phyloP scores from a whole-genome alignment of 1,140 invertebrate species.

The Drosophila cardini region DNA sequence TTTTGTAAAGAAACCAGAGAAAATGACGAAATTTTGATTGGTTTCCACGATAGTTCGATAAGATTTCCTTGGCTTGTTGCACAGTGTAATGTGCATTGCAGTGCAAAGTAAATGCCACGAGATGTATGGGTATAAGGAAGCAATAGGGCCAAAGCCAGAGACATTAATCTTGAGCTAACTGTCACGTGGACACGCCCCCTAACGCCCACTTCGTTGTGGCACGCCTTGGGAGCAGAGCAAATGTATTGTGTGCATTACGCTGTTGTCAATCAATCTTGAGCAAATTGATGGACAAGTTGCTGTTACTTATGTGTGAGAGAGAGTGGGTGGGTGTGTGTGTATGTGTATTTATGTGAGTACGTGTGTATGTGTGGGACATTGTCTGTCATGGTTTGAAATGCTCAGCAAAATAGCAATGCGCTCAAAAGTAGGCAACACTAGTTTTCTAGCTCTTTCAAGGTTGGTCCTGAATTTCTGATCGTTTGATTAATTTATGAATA shows the following conservation, averaged over 20 bases:
- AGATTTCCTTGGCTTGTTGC: slow-evolving; percentile 7
- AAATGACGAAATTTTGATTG: neutral
- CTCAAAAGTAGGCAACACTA: slow-evolving; percentile 63
- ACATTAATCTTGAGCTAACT: slow-evolving; percentile 77
- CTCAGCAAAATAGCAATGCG: slow-evolving; percentile 17
- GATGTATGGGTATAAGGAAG: slow-evolving; percentile 71
- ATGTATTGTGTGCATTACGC: slow-evolving; percentile 82
- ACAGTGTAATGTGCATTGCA: slow-evolving; percentile 51
- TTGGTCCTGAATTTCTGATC: slow-evolving; percentile 11
- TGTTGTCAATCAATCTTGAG: slow-evolving; percentile 81
- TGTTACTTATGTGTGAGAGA: slow-evolving; percentile 58
- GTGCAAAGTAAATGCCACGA: slow-evolving; percentile 51
- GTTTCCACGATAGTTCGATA: neutral
- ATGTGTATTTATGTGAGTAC: too few species aligned
- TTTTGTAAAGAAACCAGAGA: neutral
- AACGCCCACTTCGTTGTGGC: slow-evolving; percentile 7
- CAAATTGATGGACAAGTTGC: slow-evolving; percentile 84
- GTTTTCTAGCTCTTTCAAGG: slow-evolving; percentile 28
- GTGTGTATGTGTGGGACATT: slow-evolving; percentile 1
- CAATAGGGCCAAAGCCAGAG: slow-evolving; percentile 61
- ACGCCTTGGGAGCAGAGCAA: slow-evolving; percentile 32
- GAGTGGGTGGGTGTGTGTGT: neutral
- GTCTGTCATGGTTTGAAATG: slow-evolving; percentile 22
- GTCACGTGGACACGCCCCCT: slow-evolving; percentile 53
- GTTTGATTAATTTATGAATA: slow-evolving; percentile 71